Conservation (phyloP, 2,797 vertebrate genomes). For the Otus scops region DNA sequence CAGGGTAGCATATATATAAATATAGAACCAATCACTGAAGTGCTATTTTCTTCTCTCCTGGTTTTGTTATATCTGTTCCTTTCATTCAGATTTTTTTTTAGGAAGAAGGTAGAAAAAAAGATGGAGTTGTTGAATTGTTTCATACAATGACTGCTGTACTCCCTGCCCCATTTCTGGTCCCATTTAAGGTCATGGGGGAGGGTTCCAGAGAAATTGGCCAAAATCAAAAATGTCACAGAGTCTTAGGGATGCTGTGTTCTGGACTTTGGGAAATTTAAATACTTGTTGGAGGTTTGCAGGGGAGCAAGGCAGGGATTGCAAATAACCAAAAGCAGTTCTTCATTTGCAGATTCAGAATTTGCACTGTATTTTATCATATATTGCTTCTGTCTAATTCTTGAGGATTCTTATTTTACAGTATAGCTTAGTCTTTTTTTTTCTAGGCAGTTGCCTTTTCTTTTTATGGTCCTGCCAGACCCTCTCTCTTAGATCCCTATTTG, state of each 20-base stretch:
- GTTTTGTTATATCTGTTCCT: background rate
- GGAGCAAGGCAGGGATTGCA: background rate
- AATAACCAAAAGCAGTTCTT: background rate
- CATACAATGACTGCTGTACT: background rate
- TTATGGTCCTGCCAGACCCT: background rate
- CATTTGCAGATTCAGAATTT: background rate
- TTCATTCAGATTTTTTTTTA: background rate
- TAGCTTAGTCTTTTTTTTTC: background rate
- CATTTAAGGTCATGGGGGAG: background rate
- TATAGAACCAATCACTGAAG: background rate
- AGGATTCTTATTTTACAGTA: background rate
- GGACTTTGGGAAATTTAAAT: background rate
- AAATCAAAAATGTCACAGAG: background rate
- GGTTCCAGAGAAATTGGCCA: background rate
- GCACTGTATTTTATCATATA: background rate
- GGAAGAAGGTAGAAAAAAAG: background rate
- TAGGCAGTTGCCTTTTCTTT: background rate
- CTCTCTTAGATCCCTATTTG: background rate
- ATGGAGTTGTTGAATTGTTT: background rate
- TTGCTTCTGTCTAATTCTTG: background rate
- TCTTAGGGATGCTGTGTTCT: background rate
- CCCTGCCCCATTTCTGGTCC: background rate
- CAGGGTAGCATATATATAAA: background rate
- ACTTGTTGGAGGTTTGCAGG: background rate
- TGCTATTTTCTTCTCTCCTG: background rate